Evolutionary conservation across 2,797 vertebrate genomes (phyloP).

Genomic region (Amniataba percoides): DNA sequence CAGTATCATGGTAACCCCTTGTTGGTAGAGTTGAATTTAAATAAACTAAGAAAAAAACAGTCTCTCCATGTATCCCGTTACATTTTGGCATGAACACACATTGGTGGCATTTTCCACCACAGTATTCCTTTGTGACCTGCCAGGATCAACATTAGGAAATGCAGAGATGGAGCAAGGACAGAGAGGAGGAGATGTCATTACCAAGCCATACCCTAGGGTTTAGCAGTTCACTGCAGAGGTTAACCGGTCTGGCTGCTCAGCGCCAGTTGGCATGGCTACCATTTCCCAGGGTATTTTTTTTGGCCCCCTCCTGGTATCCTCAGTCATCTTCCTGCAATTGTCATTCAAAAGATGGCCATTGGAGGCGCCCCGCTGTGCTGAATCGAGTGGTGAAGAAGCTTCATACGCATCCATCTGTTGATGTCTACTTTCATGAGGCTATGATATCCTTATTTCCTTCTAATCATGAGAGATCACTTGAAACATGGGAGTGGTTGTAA

Average conservation of each 20-base stretch:
- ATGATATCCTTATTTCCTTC: constrained; percentile 47
- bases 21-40: constrained; percentile 69
- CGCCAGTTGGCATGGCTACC: constrained; percentile 82
- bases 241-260: constrained; percentile 80
- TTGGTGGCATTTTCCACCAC: constrained; percentile 39
- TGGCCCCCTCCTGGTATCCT: constrained; percentile 60
- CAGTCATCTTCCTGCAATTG: constrained; percentile 52
- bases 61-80: constrained; percentile 35
- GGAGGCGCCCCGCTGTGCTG: constrained; percentile 41
- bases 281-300: constrained; percentile 74
- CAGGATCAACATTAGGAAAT: constrained; percentile 66
- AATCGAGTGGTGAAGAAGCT: constrained; percentile 50
- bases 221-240: constrained; percentile 79
- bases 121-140: constrained; percentile 60
- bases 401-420: constrained; percentile 56
- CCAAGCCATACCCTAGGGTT: constrained; percentile 78
- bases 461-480: constrained; percentile 59
- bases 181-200: constrained; percentile 77
- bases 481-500: constrained; percentile 39
- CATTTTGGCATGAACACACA: constrained; percentile 57
- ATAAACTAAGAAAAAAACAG: constrained; percentile 53
- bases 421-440: constrained; percentile 49
- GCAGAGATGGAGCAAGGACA: constrained; percentile 56
- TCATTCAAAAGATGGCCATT: constrained; percentile 71
- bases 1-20: constrained; percentile 38